A percentile compares a stretch with the other conserved stretches of the same genome.
phyloP scores from a whole-genome alignment of 2,888 invertebrate species.

The Acronicta aceris region DNA sequence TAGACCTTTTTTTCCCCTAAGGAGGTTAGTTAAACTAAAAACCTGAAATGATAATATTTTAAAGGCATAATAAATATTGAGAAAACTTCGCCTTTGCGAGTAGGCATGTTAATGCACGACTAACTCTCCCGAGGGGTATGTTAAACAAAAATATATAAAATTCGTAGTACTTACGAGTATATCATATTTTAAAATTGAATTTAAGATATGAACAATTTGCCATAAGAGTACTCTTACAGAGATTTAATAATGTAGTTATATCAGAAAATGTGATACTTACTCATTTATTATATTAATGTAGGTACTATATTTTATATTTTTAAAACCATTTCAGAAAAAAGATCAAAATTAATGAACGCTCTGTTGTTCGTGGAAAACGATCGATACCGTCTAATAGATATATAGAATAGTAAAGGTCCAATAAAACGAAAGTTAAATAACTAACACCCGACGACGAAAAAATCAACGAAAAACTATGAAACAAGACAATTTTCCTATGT shows the following conservation, averaged over 20 bases:
- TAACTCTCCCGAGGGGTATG: constrained; percentile 25
- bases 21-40: constrained; percentile 12
- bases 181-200: constrained; percentile 14
- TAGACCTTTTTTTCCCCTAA: constrained; percentile 17
- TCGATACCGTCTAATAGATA: no score
- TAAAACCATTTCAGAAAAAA: no score
- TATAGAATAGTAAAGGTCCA: no score
- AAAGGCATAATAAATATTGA: constrained; percentile 33
- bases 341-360: no score
- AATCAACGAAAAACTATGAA: no score
- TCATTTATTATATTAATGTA: background rate
- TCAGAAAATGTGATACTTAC: constrained; percentile 4
- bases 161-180: constrained; percentile 9
- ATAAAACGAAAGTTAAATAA: no score
- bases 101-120: constrained; percentile 19
- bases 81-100: constrained; percentile 27
- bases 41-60: constrained; percentile 30
- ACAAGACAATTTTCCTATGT: no score
- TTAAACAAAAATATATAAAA: constrained; percentile 19
- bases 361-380: no score
- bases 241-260: constrained; percentile 1
- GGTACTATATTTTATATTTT: no score
- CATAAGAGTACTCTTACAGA: background rate
- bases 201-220: constrained; percentile 11
- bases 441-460: no score